These are phyloP conservation scores for silkworm (Bombyx mori) DNA, from an alignment of 1,140 invertebrate genomes.

Conservation along the genomic window DNA sequence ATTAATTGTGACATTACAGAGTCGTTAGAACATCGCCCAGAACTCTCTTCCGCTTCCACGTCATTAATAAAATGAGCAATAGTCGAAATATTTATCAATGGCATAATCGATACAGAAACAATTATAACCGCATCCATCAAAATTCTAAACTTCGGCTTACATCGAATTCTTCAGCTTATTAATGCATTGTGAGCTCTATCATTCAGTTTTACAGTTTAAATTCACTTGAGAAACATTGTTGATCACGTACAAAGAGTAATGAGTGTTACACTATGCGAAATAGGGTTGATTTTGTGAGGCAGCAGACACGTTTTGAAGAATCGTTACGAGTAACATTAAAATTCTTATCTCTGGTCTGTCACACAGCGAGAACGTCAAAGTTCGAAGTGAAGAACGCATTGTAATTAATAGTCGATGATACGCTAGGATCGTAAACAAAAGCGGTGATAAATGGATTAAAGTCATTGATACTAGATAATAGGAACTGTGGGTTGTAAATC, in stretches of 20 bases:
- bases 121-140: slow-evolving; percentile 71
- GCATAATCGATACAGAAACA: slow-evolving; percentile 72
- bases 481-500: slow-evolving; percentile 57
- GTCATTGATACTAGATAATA: slow-evolving; percentile 61
- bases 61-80: slow-evolving; percentile 72
- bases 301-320: too few relatives aligned
- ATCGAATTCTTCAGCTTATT: slow-evolving; percentile 23
- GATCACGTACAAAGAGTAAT: too few relatives aligned
- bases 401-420: slow-evolving; percentile 71
- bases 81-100: slow-evolving; percentile 70
- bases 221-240: too few relatives aligned
- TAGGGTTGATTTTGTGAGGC: too few relatives aligned
- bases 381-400: slow-evolving; percentile 67
- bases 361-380: slow-evolving; percentile 68
- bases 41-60: slow-evolving; percentile 61
- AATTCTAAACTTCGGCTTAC: slow-evolving; percentile 52
- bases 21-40: slow-evolving; percentile 56
- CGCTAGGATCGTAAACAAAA: slow-evolving; percentile 67
- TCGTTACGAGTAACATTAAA: slow-evolving; percentile 64
- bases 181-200: too few relatives aligned
- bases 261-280: too few relatives aligned
- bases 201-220: too few relatives aligned
- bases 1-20: slow-evolving; percentile 66
- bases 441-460: slow-evolving; percentile 69
- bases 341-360: slow-evolving; percentile 68